Base-by-base conservation (phyloP, 2,797 vertebrate species). In the Eupleurogrammus muticus region DNA sequence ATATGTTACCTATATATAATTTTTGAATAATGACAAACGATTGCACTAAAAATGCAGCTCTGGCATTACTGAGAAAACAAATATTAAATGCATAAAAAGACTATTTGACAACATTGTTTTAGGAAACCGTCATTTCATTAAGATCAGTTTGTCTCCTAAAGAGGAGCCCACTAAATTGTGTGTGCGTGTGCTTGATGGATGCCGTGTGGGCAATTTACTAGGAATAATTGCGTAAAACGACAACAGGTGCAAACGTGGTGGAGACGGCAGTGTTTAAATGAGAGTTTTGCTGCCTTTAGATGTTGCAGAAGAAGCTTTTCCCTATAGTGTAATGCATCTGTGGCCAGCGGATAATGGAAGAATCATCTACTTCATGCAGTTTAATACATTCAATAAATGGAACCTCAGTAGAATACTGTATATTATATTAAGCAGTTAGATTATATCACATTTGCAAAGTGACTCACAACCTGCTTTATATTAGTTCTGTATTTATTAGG, bases 371-470 rank as follows among this genome's bases (percentile, higher is more conserved):
- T 38, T 21, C 9, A 11, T n/a, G 42, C 21, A 61, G 21, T 42
- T 46, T 46, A 21, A 63, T 17, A 48, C 21, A 34, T 35, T 23
- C 44, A 35, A 34, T 38, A 35, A 49, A 19, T 36, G 6, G 5
- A 48, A 10, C 10, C 1, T 73, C 42, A 19, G 57, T 65, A 35
- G 11, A 58, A 72, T 63, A 78, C 65, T 50, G 60, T 34, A 74
- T 79, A 28, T 28, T 28, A 28, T 28, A 28, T 28, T 28, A 28
- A 49, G 62, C 5, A 6, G 3, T 49, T 50, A 55, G 55, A 62
- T 76, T 67, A 28, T 17, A 77, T 79, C 49, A 54, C 47, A 57
- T 55, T 36, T 47, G 16, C n/a, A 44, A 28, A 44, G 19, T 66
- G 75, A 66, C 57, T 47, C 13, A 53, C 19, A 56, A 51, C 1